Percentiles rank a stretch among this genome's conserved stretches.
These are phyloP conservation scores for Sebastolobus alascanus DNA, from an alignment of 2,797 vertebrate genomes.

Conservation along the genomic window DNA sequence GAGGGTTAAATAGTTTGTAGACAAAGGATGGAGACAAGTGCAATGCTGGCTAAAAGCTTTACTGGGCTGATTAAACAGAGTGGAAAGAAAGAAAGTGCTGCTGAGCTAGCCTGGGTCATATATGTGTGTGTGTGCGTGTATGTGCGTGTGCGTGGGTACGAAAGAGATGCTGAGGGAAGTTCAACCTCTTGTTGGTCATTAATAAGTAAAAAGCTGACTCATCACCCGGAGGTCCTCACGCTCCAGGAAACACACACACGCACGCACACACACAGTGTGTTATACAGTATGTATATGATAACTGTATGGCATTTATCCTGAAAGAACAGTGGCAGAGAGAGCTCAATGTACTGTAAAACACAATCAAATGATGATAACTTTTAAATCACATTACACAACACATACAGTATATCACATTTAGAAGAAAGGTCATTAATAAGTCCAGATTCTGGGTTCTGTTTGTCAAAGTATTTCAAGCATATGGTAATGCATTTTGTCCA, in stretches of 20 bases:
- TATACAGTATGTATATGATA: neutral
- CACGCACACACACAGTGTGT: neutral
- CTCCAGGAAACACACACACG: conserved; percentile 19
- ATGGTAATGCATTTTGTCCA: neutral
- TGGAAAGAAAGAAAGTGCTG: conserved; percentile 69
- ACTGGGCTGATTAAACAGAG: conserved; percentile 70
- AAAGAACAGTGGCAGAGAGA: neutral
- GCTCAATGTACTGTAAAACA: neutral
- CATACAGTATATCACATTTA: neutral
- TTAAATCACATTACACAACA: neutral
- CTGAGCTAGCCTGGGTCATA: conserved; percentile 54
- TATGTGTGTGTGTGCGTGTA: conserved; percentile 18
- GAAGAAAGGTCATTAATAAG: neutral
- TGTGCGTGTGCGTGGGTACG: neutral
- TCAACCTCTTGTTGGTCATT: conserved; percentile 63
- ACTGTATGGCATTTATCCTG: neutral
- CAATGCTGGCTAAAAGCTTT: conserved; percentile 68
- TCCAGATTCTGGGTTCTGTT: neutral
- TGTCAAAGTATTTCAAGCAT: neutral
- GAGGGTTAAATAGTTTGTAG: conserved; percentile 59
- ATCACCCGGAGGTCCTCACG: conserved; percentile 46
- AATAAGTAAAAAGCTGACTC: conserved; percentile 80
- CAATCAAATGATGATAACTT: neutral
- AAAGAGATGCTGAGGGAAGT: conserved; percentile 53
- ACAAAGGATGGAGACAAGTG: conserved; percentile 55